Percentiles rank a stretch among this genome's conserved stretches.
Evolutionary conservation across 2,113 vertebrate genomes (phyloP).

Genomic region (Ariopsis seemanni): DNA sequence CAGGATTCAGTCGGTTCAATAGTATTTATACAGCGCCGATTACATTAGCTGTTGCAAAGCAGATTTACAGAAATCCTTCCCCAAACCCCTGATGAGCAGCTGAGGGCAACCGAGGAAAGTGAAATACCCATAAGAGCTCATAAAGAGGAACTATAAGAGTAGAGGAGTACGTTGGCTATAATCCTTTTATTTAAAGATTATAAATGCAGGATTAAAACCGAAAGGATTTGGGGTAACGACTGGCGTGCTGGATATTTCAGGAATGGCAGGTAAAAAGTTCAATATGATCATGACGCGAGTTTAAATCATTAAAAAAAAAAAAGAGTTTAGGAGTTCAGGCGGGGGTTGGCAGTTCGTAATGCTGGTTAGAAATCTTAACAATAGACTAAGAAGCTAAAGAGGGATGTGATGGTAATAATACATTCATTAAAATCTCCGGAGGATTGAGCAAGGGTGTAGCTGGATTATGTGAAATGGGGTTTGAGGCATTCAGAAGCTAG

Average conservation of each 20-base stretch:
- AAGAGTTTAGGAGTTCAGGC: conserved; percentile 7
- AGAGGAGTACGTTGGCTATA: neutral
- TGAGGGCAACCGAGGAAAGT: conserved; percentile 14
- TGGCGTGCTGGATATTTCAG: neutral
- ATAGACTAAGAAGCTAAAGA: neutral
- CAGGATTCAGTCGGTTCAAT: neutral
- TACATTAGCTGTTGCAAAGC: conserved; percentile 21
- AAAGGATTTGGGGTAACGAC: neutral
- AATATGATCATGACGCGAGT: neutral
- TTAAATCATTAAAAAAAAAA: neutral
- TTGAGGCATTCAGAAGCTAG: neutral
- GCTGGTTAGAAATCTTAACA: neutral
- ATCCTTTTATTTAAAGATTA: conserved; percentile 8
- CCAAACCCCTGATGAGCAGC: conserved; percentile 10
- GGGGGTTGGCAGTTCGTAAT: neutral
- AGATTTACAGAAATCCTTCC: conserved; percentile 15
- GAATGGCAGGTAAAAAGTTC: conserved; percentile 19
- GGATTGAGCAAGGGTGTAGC: neutral
- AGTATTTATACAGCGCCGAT: neutral
- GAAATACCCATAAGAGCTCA: conserved; percentile 14
- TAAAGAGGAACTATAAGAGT: conserved; percentile 9
- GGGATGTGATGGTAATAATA: neutral
- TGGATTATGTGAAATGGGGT: neutral
- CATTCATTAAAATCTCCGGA: neutral
- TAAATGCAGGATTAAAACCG: neutral